Evolutionary conservation across 2,797 vertebrate species (phyloP), one percentile per base, ranked within the genome.

Genomic region (Tangara arthus): DNA sequence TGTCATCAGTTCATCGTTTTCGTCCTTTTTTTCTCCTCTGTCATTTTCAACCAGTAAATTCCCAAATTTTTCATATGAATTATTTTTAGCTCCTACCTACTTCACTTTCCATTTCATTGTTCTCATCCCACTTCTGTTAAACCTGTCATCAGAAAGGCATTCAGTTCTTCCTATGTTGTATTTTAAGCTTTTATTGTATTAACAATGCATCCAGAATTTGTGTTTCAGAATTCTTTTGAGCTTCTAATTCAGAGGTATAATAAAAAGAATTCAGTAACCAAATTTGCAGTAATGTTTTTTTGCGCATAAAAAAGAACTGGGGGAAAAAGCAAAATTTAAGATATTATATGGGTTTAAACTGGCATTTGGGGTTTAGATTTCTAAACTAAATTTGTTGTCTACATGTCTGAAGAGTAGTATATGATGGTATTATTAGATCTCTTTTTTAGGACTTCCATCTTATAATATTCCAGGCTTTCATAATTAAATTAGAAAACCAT

Each of bases 21-120:
- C 69, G 55, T 68, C 39, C 14, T 72, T 95, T 72, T 90, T 87
- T 65, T 30, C 28, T 91, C 23, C 22, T 84, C 35, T 89, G n/a
- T 44, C 18, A 69, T 81, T 86, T 81, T n/a, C 35, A 94, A 61
- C n/a, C 10, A 23, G 50, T 88, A 81, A 78, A 83, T 83, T 78
- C 41, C 69, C 28, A 56, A 12, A 16, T 72, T 95, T 85, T 91
- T 93, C 27, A 15, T 83, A 30, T 30, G 37, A 72, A 23, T 66
- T 91, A 88, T 94, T 95, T 95, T 94, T 95, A 79, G 77, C 78
- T 90, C 28, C 87, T 84, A 72, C 89, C 82, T 96, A 80, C 95
- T 53, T 82, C 59, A 16, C 37, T 93, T 96, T 91, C 88, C 11
- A 70, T 52, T 93, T 59, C 75, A 94, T 94, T 95, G 82, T 94